A percentile compares a stretch with the other conserved stretches of the same genome.
Conservation (phyloP, 2,113 vertebrate species). For the Zeus faber region DNA sequence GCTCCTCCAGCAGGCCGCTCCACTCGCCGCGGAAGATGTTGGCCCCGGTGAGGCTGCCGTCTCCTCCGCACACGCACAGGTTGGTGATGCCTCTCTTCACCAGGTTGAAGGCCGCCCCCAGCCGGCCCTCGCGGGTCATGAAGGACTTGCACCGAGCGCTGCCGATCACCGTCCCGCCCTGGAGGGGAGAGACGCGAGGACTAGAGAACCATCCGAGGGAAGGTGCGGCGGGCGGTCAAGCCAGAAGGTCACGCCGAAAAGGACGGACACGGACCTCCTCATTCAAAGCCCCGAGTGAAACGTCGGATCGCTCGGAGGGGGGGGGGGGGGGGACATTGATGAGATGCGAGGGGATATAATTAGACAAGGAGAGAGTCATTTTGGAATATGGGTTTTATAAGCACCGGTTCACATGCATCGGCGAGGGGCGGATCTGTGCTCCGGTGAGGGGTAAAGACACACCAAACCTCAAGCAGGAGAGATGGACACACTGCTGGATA, state of each 20-base stretch:
- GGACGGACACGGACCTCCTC: background rate
- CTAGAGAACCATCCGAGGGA: no score
- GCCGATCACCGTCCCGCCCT: conserved; percentile 92
- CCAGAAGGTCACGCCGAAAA: background rate
- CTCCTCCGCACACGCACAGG: conserved; percentile 92
- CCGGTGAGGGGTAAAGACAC: background rate
- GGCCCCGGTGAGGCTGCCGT: conserved; percentile 91
- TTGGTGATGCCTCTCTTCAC: conserved; percentile 90
- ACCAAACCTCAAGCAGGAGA: background rate
- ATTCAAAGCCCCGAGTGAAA: background rate
- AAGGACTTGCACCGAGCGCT: conserved; percentile 92
- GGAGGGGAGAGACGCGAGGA: conserved; percentile 13
- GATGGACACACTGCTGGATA: background rate
- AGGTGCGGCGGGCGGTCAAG: background rate
- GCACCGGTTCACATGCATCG: no score
- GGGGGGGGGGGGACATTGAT: no score
- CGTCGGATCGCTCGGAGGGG: background rate
- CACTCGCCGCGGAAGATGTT: conserved; percentile 92
- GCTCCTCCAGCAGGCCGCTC: conserved; percentile 83
- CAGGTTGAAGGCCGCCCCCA: conserved; percentile 84
- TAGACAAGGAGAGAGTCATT: no score
- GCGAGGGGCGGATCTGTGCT: no score
- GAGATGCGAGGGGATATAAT: no score
- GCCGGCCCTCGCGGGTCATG: conserved; percentile 81
- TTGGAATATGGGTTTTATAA: no score